Conservation (phyloP, 1,140 invertebrate genomes). For the Plutomurus gul region DNA sequence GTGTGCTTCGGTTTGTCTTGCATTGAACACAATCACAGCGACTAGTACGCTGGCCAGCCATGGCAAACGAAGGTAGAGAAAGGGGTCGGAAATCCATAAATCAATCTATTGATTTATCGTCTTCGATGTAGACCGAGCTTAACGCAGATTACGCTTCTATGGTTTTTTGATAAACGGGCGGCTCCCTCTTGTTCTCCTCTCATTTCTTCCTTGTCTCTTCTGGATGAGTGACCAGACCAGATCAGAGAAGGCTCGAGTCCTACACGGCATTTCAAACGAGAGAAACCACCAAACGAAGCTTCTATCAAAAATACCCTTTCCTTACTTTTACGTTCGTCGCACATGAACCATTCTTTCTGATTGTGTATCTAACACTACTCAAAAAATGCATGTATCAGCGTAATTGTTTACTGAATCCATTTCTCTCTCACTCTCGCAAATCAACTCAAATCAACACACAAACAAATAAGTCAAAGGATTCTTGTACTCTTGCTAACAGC, state of each 20-base stretch:
- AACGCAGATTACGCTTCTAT: conserved; percentile 48
- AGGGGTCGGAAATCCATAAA: conserved; percentile 53
- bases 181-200: conserved; percentile 38
- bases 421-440: no score
- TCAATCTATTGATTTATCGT: conserved; percentile 54
- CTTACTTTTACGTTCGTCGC: no score
- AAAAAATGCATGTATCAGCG: no score
- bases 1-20: background rate
- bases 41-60: background rate
- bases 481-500: no score
- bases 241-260: conserved; percentile 1
- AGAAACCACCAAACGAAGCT: conserved; percentile 4
- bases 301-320: no score
- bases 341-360: no score
- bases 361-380: no score
- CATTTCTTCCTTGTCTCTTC: conserved; percentile 49
- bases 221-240: conserved; percentile 46
- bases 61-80: background rate
- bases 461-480: no score
- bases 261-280: background rate
- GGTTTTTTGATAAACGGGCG: conserved; percentile 52
- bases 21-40: background rate
- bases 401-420: no score
- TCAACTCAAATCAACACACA: no score
- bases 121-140: conserved; percentile 46